phyloP scores from a whole-genome alignment of 2,888 invertebrate genomes.

The Machimus rusticus region DNA sequence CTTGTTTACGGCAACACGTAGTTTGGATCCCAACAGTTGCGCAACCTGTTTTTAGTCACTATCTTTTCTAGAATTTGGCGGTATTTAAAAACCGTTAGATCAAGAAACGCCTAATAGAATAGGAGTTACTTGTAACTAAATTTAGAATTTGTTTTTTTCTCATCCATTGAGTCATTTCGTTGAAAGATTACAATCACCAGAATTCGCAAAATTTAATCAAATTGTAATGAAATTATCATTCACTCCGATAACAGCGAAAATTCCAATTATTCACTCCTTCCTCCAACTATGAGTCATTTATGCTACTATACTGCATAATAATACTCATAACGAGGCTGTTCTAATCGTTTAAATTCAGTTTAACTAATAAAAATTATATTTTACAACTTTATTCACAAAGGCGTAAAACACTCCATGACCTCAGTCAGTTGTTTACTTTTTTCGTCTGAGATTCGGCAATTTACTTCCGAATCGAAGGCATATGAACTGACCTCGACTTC shows the following conservation, averaged over 20 bases:
- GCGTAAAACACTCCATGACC: not conserved
- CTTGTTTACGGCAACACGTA: not conserved
- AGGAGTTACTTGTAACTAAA: not conserved
- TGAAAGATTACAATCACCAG: not conserved
- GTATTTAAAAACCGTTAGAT: not conserved
- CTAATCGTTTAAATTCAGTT: not conserved
- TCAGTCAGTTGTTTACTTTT: not conserved
- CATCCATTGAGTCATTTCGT: not conserved
- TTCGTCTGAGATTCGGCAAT: not conserved
- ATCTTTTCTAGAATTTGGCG: not conserved
- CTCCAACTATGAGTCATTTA: not conserved
- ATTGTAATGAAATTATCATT: not conserved
- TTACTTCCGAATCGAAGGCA: not conserved
- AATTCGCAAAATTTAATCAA: not conserved
- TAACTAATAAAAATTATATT: not conserved
- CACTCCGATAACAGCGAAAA: not conserved
- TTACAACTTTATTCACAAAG: not conserved
- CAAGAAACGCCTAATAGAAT: not conserved
- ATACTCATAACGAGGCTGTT: not conserved
- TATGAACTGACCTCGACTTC: not conserved
- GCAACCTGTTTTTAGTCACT: not conserved
- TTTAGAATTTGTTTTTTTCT: not conserved
- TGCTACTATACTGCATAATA: not conserved
- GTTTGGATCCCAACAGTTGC: not conserved
- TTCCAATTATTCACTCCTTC: not conserved